These are phyloP conservation scores for Chionodraco myersi DNA, from an alignment of 2,113 vertebrate species.

Conservation along the genomic window DNA sequence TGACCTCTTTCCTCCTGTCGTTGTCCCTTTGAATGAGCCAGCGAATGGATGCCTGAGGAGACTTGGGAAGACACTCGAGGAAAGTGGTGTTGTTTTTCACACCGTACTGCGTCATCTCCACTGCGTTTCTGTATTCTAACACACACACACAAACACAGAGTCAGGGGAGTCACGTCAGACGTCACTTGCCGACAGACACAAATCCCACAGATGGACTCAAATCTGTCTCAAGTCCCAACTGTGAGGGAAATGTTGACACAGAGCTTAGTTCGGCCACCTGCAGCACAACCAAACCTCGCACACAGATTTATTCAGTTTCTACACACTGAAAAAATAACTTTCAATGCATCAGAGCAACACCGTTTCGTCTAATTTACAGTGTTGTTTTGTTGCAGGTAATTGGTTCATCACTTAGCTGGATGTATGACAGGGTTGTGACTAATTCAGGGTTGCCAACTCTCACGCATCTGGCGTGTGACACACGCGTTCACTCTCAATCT, in stretches of 20 bases:
- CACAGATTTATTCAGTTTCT: conserved; percentile 15
- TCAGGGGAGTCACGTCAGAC: conserved; percentile 44
- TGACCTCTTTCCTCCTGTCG: conserved; percentile 97
- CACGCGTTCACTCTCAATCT: too few species aligned
- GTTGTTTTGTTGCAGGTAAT: conserved; percentile 38
- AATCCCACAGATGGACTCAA: conserved; percentile 65
- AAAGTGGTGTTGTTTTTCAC: conserved; percentile 98
- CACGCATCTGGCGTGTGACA: too few species aligned
- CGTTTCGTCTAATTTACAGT: conserved; percentile 9
- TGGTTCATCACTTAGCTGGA: conserved; percentile 53
- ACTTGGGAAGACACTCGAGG: conserved; percentile 94
- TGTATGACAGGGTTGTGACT: conserved; percentile 55
- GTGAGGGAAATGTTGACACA: conserved; percentile 59
- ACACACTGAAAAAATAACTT: conserved; percentile 12
- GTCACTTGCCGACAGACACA: conserved; percentile 61
- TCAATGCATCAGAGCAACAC: neutral
- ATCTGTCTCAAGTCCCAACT: conserved; percentile 52
- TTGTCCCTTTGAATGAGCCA: conserved; percentile 97
- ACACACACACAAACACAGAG: conserved; percentile 42
- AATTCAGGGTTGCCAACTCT: conserved; percentile 45
- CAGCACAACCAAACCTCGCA: conserved; percentile 14
- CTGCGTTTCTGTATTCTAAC: conserved; percentile 94
- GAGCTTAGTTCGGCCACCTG: conserved; percentile 48
- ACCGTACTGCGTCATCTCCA: conserved; percentile 93
- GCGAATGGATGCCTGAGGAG: conserved; percentile 93